These are phyloP conservation scores for Philaethria dido DNA, from an alignment of 2,888 invertebrate genomes.

Conservation along the genomic window DNA sequence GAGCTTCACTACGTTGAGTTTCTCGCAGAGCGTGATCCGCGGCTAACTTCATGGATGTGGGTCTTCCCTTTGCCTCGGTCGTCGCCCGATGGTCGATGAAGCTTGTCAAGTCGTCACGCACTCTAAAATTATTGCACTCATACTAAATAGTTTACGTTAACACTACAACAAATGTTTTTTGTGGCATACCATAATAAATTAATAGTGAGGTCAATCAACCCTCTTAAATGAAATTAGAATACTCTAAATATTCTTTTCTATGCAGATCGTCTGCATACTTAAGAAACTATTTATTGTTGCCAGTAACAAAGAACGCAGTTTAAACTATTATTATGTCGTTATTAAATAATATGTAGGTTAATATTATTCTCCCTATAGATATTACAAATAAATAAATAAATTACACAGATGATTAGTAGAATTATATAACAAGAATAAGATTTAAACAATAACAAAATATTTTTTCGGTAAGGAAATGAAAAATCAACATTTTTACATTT, in stretches of 20 bases:
- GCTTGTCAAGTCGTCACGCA: conserved; percentile 76
- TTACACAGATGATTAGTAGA: background rate
- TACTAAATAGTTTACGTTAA: conserved; percentile 24
- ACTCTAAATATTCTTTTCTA: conserved; percentile 26
- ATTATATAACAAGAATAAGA: too few relatives aligned
- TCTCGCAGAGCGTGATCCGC: conserved; percentile 57
- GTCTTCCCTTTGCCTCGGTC: conserved; percentile 58
- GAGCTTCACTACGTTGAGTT: conserved; percentile 66
- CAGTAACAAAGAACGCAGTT: background rate
- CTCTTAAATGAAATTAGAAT: background rate
- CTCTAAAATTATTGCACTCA: conserved; percentile 66
- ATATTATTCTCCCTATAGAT: background rate
- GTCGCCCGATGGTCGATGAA: conserved; percentile 74
- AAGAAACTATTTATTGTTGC: conserved; percentile 2
- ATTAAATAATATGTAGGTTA: background rate
- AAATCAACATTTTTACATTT: too few relatives aligned
- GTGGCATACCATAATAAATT: background rate
- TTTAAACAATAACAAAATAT: too few relatives aligned
- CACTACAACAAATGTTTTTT: background rate
- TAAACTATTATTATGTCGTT: background rate
- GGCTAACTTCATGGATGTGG: conserved; percentile 67
- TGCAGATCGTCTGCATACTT: conserved; percentile 17
- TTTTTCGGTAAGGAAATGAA: too few relatives aligned
- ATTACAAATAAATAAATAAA: background rate
- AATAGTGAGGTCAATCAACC: conserved; percentile 20